Evolutionary conservation across 2,113 vertebrate genomes (phyloP).

Genomic region (Lontra canadensis): DNA sequence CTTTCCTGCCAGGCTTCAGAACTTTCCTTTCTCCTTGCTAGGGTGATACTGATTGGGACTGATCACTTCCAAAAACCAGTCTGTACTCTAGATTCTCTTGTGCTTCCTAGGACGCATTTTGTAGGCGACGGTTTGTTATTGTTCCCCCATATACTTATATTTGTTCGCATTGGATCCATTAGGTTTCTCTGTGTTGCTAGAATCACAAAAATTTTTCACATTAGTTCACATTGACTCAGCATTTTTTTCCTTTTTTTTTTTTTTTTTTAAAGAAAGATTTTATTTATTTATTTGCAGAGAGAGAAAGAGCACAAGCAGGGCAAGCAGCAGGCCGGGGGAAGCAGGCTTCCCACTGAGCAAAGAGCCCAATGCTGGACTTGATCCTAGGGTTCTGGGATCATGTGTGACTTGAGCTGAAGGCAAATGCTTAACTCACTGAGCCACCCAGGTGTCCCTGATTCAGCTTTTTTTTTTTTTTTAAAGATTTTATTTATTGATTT

Average conservation of each 20-base stretch:
- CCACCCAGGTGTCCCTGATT: not conserved
- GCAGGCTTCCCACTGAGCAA: not conserved
- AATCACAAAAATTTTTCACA: conserved; percentile 19
- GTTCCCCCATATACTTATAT: not conserved
- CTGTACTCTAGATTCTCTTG: not conserved
- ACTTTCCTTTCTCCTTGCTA: not conserved
- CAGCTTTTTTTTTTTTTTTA: no score
- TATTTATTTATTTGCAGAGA: not conserved
- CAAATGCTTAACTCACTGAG: not conserved
- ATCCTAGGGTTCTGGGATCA: not conserved
- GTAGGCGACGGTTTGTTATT: not conserved
- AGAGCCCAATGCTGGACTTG: not conserved
- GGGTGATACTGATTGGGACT: not conserved
- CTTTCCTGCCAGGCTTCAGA: not conserved
- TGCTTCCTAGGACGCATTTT: not conserved
- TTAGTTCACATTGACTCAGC: not conserved
- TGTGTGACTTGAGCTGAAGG: not conserved
- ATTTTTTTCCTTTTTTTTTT: not conserved
- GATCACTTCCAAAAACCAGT: not conserved
- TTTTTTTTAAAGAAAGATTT: not conserved
- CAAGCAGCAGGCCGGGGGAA: not conserved
- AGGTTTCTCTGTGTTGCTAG: not conserved
- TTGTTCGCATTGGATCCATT: not conserved
- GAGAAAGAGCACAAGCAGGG: not conserved
- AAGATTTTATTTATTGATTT: no score